Conservation (phyloP, 1,140 invertebrate genomes). For the Drosophila erecta region DNA sequence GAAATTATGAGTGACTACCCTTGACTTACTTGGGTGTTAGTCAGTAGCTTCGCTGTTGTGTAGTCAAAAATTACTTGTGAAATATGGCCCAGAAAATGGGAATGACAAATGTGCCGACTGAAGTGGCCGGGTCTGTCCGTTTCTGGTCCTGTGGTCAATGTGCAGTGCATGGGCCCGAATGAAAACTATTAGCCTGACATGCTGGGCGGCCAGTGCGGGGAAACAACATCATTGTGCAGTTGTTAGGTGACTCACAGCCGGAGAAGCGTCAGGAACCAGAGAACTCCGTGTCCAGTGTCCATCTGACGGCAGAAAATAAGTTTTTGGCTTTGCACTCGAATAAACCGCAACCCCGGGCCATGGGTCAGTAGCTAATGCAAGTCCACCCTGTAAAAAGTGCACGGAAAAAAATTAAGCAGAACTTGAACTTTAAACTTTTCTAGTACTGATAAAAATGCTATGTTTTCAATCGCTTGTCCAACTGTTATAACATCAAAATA, state of each 20-base stretch:
- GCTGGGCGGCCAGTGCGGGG: not conserved
- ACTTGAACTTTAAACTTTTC: too few species aligned
- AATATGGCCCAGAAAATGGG: slow-evolving; percentile 37
- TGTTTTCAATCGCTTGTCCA: too few species aligned
- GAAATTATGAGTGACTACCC: slow-evolving; percentile 37
- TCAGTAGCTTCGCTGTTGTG: not conserved
- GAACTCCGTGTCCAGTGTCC: slow-evolving; percentile 20
- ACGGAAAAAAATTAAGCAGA: not conserved
- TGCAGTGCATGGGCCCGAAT: slow-evolving; percentile 36
- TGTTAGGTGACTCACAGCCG: slow-evolving; percentile 34
- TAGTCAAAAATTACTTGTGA: slow-evolving; percentile 38
- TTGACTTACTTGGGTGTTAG: slow-evolving; percentile 48
- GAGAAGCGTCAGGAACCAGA: slow-evolving; percentile 22
- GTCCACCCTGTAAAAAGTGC: not conserved
- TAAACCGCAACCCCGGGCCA: slow-evolving; percentile 17
- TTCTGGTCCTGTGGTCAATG: slow-evolving; percentile 45
- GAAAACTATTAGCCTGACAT: slow-evolving; percentile 60
- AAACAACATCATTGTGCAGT: slow-evolving; percentile 35
- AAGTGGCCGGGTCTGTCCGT: slow-evolving; percentile 34
- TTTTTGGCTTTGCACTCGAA: slow-evolving; percentile 45
- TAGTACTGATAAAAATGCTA: too few species aligned
- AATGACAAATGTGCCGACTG: slow-evolving; percentile 40
- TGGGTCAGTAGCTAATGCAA: slow-evolving; percentile 38
- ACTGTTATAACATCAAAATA: too few species aligned
- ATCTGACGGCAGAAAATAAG: slow-evolving; percentile 40